Percentiles rank a stretch among this genome's conserved stretches.
These are phyloP conservation scores for Calosoma granatense DNA, from an alignment of 1,140 invertebrate species.

Conservation along the genomic window DNA sequence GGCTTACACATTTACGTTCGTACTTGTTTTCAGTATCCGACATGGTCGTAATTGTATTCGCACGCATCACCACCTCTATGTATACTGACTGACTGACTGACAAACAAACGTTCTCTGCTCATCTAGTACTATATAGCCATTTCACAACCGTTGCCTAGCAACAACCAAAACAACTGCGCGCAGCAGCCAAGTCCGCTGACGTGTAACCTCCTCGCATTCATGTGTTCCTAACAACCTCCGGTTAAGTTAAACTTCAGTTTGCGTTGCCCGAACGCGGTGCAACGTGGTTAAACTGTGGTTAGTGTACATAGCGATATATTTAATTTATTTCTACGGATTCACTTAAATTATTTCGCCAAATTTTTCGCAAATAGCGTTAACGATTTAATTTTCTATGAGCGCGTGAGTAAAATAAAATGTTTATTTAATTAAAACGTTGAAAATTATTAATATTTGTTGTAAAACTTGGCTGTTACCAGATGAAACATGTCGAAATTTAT, in stretches of 20 bases:
- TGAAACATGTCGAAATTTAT: too few species aligned
- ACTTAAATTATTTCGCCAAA: too few species aligned
- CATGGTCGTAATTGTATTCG: background rate
- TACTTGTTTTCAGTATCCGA: conserved; percentile 29
- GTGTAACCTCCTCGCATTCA: background rate
- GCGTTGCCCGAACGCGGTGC: background rate
- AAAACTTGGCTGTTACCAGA: too few species aligned
- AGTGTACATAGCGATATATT: too few species aligned
- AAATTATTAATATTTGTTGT: too few species aligned
- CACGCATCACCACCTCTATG: background rate
- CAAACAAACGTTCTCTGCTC: too few species aligned
- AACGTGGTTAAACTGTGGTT: background rate
- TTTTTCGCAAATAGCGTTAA: too few species aligned
- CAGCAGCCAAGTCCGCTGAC: background rate
- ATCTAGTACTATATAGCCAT: background rate
- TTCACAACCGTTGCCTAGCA: background rate
- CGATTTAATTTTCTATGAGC: too few species aligned
- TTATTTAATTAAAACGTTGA: too few species aligned
- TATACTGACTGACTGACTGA: too few species aligned
- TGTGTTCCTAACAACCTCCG: background rate
- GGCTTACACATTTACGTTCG: conserved; percentile 28
- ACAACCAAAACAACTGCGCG: background rate
- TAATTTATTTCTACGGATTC: too few species aligned
- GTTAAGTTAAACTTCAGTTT: background rate
- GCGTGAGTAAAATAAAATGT: too few species aligned